phyloP scores from a whole-genome alignment of 1,140 invertebrate species.

The Magallana gigas region DNA sequence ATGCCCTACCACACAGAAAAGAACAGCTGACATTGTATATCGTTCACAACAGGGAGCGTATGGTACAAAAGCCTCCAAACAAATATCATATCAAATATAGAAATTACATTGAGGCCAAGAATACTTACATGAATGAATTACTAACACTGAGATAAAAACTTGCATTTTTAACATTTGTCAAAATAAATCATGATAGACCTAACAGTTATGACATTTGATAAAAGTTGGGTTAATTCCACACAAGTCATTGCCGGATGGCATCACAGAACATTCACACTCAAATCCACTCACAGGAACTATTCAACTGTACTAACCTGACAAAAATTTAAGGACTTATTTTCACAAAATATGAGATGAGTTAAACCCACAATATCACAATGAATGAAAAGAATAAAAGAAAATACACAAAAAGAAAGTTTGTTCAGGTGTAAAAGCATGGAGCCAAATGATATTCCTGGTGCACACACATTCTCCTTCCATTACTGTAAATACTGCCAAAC shows the following conservation, averaged over 20 bases:
- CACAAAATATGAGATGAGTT: background rate
- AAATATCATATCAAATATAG: no score
- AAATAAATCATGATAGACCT: background rate
- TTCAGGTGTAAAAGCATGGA: background rate
- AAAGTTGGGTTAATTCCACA: background rate
- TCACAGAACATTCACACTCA: background rate
- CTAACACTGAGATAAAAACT: no score
- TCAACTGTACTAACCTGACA: no score
- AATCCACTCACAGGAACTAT: background rate
- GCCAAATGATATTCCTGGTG: background rate
- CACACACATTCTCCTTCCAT: background rate
- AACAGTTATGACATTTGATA: background rate
- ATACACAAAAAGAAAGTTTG: background rate
- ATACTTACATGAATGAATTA: no score
- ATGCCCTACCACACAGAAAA: constrained; percentile 3
- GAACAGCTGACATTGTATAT: background rate
- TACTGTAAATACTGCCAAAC: background rate
- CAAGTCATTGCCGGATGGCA: background rate
- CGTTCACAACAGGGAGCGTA: background rate
- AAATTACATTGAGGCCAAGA: no score
- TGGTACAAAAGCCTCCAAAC: no score
- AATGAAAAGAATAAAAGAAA: background rate
- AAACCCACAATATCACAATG: background rate
- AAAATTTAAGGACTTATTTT: background rate
- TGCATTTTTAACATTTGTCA: no score